These are phyloP conservation scores for Herpetotheres cachinnans DNA, from an alignment of 2,113 vertebrate species.

Conservation along the genomic window DNA sequence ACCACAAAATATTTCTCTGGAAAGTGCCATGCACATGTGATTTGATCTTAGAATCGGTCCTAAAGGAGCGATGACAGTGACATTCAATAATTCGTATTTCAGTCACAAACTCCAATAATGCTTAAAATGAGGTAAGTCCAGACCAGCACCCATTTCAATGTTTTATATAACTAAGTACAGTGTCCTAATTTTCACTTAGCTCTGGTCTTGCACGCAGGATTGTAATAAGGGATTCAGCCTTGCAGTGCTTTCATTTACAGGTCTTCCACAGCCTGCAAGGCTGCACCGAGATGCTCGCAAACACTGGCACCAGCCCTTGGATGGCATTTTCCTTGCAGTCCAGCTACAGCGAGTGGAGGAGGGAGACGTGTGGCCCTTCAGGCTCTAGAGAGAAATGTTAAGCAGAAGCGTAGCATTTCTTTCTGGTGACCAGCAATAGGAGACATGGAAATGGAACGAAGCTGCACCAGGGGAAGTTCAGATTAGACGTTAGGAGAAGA, in stretches of 20 bases:
- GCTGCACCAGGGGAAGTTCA: neutral
- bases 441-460: rapidly evolving
- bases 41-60: neutral
- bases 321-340: neutral
- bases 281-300: neutral
- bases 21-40: neutral
- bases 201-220: neutral
- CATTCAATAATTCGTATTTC: neutral
- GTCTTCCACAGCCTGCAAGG: neutral
- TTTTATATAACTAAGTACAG: neutral
- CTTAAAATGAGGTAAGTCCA: neutral
- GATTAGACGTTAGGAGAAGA: neutral
- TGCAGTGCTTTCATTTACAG: neutral
- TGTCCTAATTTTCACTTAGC: neutral
- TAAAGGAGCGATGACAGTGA: neutral
- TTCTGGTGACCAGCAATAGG: neutral
- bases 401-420: neutral
- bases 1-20: neutral
- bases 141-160: neutral
- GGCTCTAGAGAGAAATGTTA: neutral
- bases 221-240: neutral
- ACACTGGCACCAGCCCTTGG: neutral
- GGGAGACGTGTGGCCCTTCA: rapidly evolving
- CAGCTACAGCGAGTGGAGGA: neutral
- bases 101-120: neutral